These are phyloP conservation scores for Dyspetes luteomarginatus DNA, from an alignment of 2,888 invertebrate species.

Conservation along the genomic window DNA sequence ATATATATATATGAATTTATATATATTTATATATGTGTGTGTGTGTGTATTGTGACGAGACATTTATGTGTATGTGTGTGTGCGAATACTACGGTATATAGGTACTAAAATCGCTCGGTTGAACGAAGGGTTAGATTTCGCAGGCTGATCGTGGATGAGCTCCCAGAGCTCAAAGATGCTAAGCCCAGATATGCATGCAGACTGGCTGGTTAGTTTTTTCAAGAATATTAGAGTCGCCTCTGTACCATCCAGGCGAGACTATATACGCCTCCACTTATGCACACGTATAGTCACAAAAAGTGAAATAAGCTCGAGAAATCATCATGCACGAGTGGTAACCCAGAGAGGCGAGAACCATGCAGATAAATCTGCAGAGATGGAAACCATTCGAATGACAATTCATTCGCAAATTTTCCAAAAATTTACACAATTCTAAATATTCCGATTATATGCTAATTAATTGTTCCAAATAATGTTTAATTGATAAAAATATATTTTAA, in stretches of 20 bases:
- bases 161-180: slow-evolving; percentile 71
- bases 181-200: slow-evolving; percentile 65
- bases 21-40: background rate
- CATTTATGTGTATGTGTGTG: background rate
- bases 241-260: background rate
- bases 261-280: background rate
- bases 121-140: slow-evolving; percentile 77
- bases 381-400: background rate
- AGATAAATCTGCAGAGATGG: background rate
- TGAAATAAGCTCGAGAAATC: background rate
- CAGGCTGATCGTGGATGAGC: slow-evolving; percentile 72
- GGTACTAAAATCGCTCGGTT: slow-evolving; percentile 68
- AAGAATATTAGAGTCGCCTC: slow-evolving; percentile 5
- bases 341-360: slow-evolving; percentile 36
- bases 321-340: slow-evolving; percentile 65
- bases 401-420: too few species aligned
- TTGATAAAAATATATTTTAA: too few species aligned
- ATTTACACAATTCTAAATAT: too few species aligned
- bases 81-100: background rate
- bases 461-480: too few species aligned
- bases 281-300: background rate
- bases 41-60: background rate
- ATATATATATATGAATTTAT: background rate
- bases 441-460: too few species aligned
- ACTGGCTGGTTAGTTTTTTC: slow-evolving; percentile 65